phyloP scores from a whole-genome alignment of 2,888 invertebrate species.

The Netelia melanura region DNA sequence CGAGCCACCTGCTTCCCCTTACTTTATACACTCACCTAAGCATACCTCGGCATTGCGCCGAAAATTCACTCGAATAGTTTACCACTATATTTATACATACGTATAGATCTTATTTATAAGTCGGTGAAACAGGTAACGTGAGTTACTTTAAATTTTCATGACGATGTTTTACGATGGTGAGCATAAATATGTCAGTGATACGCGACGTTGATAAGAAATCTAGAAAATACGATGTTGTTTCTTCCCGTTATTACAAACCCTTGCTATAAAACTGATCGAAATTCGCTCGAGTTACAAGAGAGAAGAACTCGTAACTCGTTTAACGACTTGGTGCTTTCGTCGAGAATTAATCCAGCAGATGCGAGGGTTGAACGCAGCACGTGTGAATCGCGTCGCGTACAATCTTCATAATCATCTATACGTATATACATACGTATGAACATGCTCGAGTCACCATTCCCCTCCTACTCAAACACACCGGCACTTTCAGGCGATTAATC shows the following conservation, averaged over 20 bases:
- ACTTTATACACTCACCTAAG: conserved; percentile 28
- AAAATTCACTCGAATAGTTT: conserved; percentile 22
- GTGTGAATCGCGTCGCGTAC: background rate
- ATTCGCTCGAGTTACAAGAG: background rate
- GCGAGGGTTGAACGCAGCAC: background rate
- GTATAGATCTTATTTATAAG: background rate
- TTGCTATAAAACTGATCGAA: background rate
- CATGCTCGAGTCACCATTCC: background rate
- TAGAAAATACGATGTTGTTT: background rate
- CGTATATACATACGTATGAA: background rate
- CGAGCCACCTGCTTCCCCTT: conserved; percentile 45
- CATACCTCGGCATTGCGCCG: background rate
- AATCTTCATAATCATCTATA: conserved; percentile 23
- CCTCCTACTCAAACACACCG: background rate
- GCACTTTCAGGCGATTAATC: conserved; percentile 67
- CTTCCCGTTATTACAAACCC: background rate
- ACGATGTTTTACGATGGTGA: background rate
- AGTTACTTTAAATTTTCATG: background rate
- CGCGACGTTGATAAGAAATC: background rate
- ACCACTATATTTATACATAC: background rate
- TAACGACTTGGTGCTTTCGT: conserved; percentile 9
- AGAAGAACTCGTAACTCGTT: conserved; percentile 39
- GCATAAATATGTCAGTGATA: background rate
- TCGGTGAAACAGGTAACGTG: background rate
- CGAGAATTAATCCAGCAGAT: background rate